Conservation (phyloP, 2,113 vertebrate genomes). For the Carassius auratus region DNA sequence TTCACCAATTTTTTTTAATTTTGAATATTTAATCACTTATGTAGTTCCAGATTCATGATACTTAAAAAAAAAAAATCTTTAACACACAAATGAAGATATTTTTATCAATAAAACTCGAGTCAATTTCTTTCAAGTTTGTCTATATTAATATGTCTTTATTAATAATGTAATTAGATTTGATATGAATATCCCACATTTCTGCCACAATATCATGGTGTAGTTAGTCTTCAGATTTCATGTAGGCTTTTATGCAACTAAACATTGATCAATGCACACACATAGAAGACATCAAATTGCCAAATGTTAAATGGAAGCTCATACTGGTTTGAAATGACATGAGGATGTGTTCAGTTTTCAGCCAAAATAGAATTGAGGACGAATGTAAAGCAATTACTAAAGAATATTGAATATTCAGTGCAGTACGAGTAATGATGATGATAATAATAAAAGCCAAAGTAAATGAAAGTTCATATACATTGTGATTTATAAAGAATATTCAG, state of each 20-base stretch:
- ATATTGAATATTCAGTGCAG: neutral
- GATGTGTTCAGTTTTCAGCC: neutral
- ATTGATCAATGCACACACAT: neutral
- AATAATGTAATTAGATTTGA: too few species aligned
- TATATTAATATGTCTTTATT: too few species aligned
- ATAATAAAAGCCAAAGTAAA: neutral
- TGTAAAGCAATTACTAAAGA: neutral
- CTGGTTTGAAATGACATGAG: too few species aligned
- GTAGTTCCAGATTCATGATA: neutral
- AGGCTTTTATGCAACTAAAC: neutral
- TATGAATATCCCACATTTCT: too few species aligned
- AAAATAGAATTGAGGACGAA: neutral
- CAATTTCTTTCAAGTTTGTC: too few species aligned
- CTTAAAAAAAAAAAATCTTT: neutral
- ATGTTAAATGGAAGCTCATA: neutral
- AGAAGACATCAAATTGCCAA: neutral
- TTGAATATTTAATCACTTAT: neutral
- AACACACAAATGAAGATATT: neutral
- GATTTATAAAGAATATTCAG: too few species aligned
- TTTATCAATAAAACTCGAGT: too few species aligned
- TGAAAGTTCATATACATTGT: too few species aligned
- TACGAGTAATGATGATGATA: neutral
- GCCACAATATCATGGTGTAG: too few species aligned
- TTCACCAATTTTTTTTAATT: neutral
- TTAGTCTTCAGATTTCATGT: neutral